These are phyloP conservation scores for Nothobranchius furzeri DNA, from an alignment of 2,113 vertebrate genomes.

Conservation along the genomic window DNA sequence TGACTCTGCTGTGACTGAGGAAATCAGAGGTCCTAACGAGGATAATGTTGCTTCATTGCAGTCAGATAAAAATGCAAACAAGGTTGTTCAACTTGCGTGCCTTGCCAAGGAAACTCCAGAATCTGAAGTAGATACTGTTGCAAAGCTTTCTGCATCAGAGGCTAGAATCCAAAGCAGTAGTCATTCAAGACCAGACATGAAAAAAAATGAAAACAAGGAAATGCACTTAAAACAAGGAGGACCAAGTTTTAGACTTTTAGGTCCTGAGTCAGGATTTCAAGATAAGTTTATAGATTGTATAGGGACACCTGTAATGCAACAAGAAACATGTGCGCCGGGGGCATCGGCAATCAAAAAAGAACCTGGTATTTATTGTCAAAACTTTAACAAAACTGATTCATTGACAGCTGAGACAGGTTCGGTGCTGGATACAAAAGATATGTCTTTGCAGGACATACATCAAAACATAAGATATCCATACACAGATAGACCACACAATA, in stretches of 20 bases:
- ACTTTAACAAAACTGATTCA: background rate
- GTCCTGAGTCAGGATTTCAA: slow-evolving; percentile 8
- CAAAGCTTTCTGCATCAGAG: background rate
- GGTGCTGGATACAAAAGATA: slow-evolving; percentile 1
- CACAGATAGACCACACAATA: slow-evolving; percentile 13
- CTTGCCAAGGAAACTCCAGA: background rate
- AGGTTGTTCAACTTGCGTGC: slow-evolving; percentile 1
- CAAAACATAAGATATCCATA: background rate
- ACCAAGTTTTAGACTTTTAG: slow-evolving; percentile 6
- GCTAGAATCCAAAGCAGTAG: background rate
- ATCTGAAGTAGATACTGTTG: background rate
- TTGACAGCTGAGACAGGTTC: background rate
- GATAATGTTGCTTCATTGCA: background rate
- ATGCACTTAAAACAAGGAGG: slow-evolving; percentile 7
- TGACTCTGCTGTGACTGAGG: slow-evolving; percentile 25
- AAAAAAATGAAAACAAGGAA: background rate
- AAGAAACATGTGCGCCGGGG: background rate
- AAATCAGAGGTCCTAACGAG: slow-evolving; percentile 11
- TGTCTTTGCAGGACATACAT: slow-evolving; percentile 6
- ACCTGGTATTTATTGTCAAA: slow-evolving; percentile 1
- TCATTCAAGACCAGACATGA: slow-evolving; percentile 13
- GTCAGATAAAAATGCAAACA: slow-evolving; percentile 31
- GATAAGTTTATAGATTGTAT: background rate
- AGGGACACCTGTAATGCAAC: background rate
- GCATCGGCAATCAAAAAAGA: slow-evolving; percentile 1